Evolutionary conservation across 2,113 vertebrate genomes (phyloP), one percentile per base, ranked within the genome.

Genomic region (Zosterops lateralis): DNA sequence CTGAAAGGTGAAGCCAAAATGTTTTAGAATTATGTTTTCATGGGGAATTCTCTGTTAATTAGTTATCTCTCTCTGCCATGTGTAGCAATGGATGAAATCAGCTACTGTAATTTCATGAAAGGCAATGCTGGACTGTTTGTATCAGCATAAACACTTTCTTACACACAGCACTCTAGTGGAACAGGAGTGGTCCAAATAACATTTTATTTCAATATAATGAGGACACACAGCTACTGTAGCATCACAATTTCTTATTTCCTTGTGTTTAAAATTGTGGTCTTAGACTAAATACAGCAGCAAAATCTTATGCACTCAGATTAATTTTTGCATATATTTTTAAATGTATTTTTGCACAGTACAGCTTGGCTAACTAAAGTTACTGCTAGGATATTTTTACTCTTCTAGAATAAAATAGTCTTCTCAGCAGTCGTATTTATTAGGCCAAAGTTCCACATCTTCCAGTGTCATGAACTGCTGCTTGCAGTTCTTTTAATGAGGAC

Each of bases 21-120:
- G 17, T 73, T 96, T 96, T 91, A 95, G 95, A 96, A 91, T 97
- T 97, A 97, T 96, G 92, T 96, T 96, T 97, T 97, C 97, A 92
- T 61, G 87, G 97, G 97, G 97, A 96, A 91, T 97, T 96, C 95
- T 95, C 62, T 95, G 91, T 93, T 97, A 96, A 96, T 97, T 96
- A 95, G 89, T 94, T 97, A 67, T 95, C 34, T 93, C 83, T 96
- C 96, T 95, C 81, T 93, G 96, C 95, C 96, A 96, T 96, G 96
- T 95, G 94, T 92, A 97, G 83, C 81, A 93, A 94, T 36, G 86
- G 93, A 96, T 94, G 81, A 94, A 94, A 96, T 94, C 90, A 95
- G 91, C 81, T 91, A 88, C 90, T 92, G 56, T 95, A 96, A 93
- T 90, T 94, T 95, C 87, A 95, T 86, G 87, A 95, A 96, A 96